Percentiles rank a stretch among this genome's conserved stretches.
Conservation (phyloP, 1,140 invertebrate species). For the Aphidius gifuensis region DNA sequence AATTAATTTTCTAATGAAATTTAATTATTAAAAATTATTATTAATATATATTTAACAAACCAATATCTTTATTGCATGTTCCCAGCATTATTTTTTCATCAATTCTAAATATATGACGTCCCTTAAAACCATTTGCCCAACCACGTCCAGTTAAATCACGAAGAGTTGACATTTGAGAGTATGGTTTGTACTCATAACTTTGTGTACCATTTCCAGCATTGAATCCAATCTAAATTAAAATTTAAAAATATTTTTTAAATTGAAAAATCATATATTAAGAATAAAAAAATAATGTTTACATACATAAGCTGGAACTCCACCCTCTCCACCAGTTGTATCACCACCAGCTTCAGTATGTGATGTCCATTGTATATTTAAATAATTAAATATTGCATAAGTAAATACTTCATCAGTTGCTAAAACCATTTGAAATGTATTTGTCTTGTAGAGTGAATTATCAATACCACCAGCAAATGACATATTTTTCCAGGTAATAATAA, state of each 20-base stretch:
- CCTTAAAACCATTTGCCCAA: conserved; percentile 82
- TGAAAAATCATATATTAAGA: neutral
- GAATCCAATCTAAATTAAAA: conserved; percentile 74
- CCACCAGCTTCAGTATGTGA: conserved; percentile 88
- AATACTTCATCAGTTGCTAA: conserved; percentile 90
- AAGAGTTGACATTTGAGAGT: conserved; percentile 82
- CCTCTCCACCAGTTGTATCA: conserved; percentile 80
- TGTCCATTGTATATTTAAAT: conserved; percentile 85
- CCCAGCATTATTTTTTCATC: conserved; percentile 92
- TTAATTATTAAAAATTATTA: neutral
- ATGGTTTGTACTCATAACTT: conserved; percentile 85
- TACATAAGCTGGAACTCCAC: conserved; percentile 83
- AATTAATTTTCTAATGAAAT: conserved; percentile 9
- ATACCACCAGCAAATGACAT: conserved; percentile 88
- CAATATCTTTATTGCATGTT: conserved; percentile 86
- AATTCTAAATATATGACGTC: conserved; percentile 89
- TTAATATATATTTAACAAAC: conserved; percentile 43
- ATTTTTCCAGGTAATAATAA: conserved; percentile 95
- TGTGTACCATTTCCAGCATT: conserved; percentile 93
- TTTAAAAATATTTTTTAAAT: conserved; percentile 5
- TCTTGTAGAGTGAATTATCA: conserved; percentile 75
- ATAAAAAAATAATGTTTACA: conserved; percentile 40
- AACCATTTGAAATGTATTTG: conserved; percentile 93
- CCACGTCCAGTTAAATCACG: conserved; percentile 78
- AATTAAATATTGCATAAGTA: conserved; percentile 94